Conservation (phyloP, 2,888 invertebrate species). For the Metellina segmentata region DNA sequence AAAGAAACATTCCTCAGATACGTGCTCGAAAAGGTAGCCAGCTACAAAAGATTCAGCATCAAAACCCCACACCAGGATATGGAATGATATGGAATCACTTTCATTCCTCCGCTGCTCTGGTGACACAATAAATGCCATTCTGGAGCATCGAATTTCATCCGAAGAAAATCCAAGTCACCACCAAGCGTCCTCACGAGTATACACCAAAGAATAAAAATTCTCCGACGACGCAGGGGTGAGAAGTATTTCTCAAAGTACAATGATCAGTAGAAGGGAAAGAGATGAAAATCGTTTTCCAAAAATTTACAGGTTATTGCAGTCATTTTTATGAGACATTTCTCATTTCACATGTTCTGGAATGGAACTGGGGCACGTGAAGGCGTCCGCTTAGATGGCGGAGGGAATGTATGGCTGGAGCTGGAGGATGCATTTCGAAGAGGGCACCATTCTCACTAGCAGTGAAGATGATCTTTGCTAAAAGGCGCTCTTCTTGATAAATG, state of each 20-base stretch:
- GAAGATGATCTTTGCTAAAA: slow-evolving; percentile 52
- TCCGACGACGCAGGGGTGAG: neutral
- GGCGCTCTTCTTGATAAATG: slow-evolving; percentile 63
- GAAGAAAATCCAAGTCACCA: neutral
- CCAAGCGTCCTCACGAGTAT: neutral
- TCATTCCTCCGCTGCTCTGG: neutral
- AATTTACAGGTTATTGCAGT: slow-evolving; percentile 65
- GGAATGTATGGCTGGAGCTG: slow-evolving; percentile 31
- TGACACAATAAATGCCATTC: neutral
- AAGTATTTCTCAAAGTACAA: neutral
- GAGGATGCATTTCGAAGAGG: slow-evolving; percentile 54
- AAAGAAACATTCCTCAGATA: neutral
- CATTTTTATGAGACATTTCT: slow-evolving; percentile 52
- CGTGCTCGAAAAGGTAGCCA: neutral
- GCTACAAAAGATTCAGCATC: neutral
- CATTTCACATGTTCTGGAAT: slow-evolving; percentile 29
- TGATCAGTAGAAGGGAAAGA: neutral
- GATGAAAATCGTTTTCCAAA: slow-evolving; percentile 19
- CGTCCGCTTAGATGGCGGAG: neutral
- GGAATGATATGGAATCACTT: neutral
- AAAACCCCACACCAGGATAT: neutral
- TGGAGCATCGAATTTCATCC: neutral
- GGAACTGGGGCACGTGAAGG: slow-evolving; percentile 16
- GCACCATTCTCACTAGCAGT: slow-evolving; percentile 9
- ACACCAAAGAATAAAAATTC: neutral